These are phyloP conservation scores for Heliangelus exortis DNA, from an alignment of 2,797 vertebrate species.

Conservation along the genomic window DNA sequence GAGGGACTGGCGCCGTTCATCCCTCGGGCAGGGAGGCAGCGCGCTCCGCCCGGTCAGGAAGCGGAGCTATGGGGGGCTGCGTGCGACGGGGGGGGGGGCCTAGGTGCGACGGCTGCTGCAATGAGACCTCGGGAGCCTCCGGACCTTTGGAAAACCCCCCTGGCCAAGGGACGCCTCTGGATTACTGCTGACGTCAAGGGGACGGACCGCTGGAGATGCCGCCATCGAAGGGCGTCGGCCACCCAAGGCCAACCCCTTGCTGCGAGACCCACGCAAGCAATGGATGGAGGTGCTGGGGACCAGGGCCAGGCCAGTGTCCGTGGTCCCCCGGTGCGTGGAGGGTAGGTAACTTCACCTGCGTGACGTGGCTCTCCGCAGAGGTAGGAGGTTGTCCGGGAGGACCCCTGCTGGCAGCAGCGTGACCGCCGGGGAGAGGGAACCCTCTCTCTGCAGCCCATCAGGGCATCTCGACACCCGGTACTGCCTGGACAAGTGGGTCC, in stretches of 20 bases:
- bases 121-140: neutral
- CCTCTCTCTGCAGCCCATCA: too few species aligned
- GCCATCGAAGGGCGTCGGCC: neutral
- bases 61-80: accelerated
- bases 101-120: neutral
- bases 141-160: neutral
- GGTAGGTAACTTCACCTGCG: accelerated
- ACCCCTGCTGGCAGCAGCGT: neutral
- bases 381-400: neutral
- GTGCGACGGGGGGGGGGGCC: too few species aligned
- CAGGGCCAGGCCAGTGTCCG: neutral
- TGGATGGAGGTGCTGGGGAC: neutral
- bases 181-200: too few species aligned
- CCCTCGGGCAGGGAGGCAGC: too few species aligned
- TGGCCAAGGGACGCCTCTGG: too few species aligned
- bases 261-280: too few species aligned
- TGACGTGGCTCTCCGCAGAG: too few species aligned
- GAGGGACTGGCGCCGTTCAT: neutral
- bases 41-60: neutral
- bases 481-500: too few species aligned
- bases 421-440: too few species aligned
- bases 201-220: neutral
- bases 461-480: too few species aligned
- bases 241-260: too few species aligned
- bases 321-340: neutral